Evolutionary conservation across 2,113 vertebrate species (phyloP), one percentile per base, ranked within the genome.

Genomic region (Hippocampus guttulatus): DNA sequence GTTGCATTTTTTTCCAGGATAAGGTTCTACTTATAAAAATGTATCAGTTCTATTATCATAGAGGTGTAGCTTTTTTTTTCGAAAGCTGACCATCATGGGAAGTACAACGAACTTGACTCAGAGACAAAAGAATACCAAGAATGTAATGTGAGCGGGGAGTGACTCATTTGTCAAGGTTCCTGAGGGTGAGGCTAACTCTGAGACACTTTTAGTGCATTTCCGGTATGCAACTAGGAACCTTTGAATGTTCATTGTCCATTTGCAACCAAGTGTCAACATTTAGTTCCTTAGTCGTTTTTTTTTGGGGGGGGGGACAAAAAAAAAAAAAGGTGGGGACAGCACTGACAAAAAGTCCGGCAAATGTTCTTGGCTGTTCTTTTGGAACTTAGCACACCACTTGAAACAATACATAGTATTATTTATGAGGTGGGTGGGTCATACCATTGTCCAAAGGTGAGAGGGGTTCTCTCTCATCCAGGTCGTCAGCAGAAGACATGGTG

Each of bases 401-500:
- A 38, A 38, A 38, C 5, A 38, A 38, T 38, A 38, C 33, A 7
- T 38, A 6, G 33, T 38, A 38, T 38, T 38, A 38, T 38, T 38
- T 38, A 38, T 38, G 6, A 5, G 47, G 16, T 51, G 23, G 9
- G 27, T 33, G 16, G 25, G 1, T 60, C 79, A 69, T 21, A 98
- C 97, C 96, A 71, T 95, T 95, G 83, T 98, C 95, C 78, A 92
- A 96, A 69, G 95, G 95, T 25, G 95, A 97, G 0, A 93, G 95
- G 15, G 92, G 95, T 68, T 98, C 96, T 80, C 96, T 92, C 75
- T 98, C 97, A 84, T 99, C 96, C n/a, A 99, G 90, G 86, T 98
- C 97, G 73, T 99, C 97, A 5, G 96, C 95, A 73, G 97, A 98
- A 60, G 97, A 98, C 96, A 98, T 98, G 16, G 97, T 99, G 64